Evolutionary conservation across 2,797 vertebrate species (phyloP).

Genomic region (Cyclopterus lumpus): DNA sequence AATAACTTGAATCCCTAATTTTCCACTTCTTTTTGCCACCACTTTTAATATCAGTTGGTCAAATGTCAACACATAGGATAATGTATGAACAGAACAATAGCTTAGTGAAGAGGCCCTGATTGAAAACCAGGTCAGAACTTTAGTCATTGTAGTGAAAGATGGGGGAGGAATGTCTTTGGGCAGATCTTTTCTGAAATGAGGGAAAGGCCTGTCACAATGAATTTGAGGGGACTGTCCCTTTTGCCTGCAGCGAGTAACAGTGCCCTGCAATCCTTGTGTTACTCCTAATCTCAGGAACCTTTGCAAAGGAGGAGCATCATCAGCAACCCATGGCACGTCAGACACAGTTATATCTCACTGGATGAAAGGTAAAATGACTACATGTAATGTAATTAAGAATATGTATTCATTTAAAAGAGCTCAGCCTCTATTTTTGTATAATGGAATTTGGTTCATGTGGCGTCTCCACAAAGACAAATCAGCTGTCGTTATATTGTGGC

Average conservation of each 20-base stretch:
- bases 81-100: conserved; percentile 46
- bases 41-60: conserved; percentile 15
- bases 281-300: conserved; percentile 43
- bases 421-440: neutral
- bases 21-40: neutral
- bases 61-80: conserved; percentile 45
- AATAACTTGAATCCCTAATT: neutral
- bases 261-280: conserved; percentile 50
- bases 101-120: conserved; percentile 19
- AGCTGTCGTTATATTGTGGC: neutral
- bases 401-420: neutral
- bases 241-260: conserved; percentile 59
- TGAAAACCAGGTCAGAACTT: conserved; percentile 78
- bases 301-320: conserved; percentile 25
- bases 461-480: neutral
- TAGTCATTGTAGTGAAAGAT: conserved; percentile 49
- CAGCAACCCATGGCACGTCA: conserved; percentile 19
- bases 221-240: conserved; percentile 64
- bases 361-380: conserved; percentile 11
- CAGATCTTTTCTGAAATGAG: conserved; percentile 65
- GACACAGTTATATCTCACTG: conserved; percentile 4
- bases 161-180: conserved; percentile 66
- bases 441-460: neutral
- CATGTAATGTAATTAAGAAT: neutral
- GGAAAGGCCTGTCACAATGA: conserved; percentile 71